Evolutionary conservation across 2,888 invertebrate genomes (phyloP), one percentile per base, ranked within the genome.

Genomic region (Pyrocoelia pectoralis): DNA sequence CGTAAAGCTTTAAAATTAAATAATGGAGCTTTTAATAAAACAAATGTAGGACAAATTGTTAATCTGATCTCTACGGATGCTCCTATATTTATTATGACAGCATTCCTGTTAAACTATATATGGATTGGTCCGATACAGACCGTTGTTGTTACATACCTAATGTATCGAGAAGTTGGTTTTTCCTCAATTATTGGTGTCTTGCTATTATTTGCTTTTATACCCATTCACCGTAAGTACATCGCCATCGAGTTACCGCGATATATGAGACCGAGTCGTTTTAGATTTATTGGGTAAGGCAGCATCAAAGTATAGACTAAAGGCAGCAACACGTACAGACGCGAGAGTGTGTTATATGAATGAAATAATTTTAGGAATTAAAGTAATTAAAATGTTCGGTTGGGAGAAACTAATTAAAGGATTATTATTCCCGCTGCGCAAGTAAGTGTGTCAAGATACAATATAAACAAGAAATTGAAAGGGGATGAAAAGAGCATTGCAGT

Each of bases 301-400:
- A 0, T 91, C 92, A 0, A 85, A 85, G 29, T 80, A 90, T 13
- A 86, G 92, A 40, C 74, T 91, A 67, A 87, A 89, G 75, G 95
- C 94, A 0, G 95, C 96, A 0, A 80, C 89, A 9, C 85, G 92
- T 62, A 96, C 96, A 0, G 97, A 97, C 80, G 92, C 50, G 18
- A 51, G 61, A 33, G 46, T 61, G 14, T 12, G 38, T 18, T 41
- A 50, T n/a, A 61, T 51, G 89, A 95, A 93, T 75, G 97, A 97
- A 81, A 90, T 94, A 41, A 87, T 95, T 29, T 87, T 87, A 10
- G 94, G 93, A 0, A 94, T 95, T 74, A 88, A 92, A 75, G 93
- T 94, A 10, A 93, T 95, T 74, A 95, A 95, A 83, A 94, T 95
- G 94, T 95, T 94, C 79, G 90, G 93, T 0, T 61, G 61, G 61